phyloP scores from a whole-genome alignment of 1,140 invertebrate genomes.

The Euwallacea fornicatus region DNA sequence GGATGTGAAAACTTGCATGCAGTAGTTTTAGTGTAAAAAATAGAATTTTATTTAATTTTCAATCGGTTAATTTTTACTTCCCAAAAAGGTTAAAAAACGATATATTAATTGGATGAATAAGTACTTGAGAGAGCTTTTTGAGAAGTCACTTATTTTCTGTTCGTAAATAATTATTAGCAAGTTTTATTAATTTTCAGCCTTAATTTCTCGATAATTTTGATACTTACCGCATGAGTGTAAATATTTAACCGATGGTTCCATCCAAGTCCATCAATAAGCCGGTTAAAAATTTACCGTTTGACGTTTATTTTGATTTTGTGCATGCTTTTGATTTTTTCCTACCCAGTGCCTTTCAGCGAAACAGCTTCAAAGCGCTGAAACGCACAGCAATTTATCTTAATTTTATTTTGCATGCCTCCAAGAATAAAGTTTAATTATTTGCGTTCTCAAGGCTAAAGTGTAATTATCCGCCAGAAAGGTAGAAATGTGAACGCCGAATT shows the following conservation, averaged over 20 bases:
- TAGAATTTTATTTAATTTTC: background rate
- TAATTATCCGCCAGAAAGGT: background rate
- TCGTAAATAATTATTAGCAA: no score
- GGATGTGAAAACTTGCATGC: slow-evolving; percentile 33
- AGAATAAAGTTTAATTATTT: slow-evolving; percentile 36
- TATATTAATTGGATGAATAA: no score
- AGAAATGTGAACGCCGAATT: background rate
- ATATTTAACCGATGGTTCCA: no score
- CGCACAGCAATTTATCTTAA: slow-evolving; percentile 18
- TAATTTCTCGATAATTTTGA: background rate
- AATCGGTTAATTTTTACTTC: no score
- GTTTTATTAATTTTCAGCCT: background rate
- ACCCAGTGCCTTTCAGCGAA: slow-evolving; percentile 32
- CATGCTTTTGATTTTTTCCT: slow-evolving; percentile 35
- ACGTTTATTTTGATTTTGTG: slow-evolving; percentile 34
- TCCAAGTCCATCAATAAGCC: background rate
- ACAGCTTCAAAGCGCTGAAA: slow-evolving; percentile 11
- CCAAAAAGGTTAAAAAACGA: no score
- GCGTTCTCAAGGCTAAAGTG: slow-evolving; percentile 2
- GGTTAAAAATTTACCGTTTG: slow-evolving; percentile 26
- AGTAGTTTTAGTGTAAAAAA: slow-evolving; percentile 34
- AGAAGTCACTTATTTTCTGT: no score
- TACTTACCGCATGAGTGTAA: no score
- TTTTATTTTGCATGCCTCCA: slow-evolving; percentile 45
- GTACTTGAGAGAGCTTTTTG: no score